These are phyloP conservation scores for Zootoca vivipara DNA, from an alignment of 2,113 vertebrate genomes.

Conservation along the genomic window DNA sequence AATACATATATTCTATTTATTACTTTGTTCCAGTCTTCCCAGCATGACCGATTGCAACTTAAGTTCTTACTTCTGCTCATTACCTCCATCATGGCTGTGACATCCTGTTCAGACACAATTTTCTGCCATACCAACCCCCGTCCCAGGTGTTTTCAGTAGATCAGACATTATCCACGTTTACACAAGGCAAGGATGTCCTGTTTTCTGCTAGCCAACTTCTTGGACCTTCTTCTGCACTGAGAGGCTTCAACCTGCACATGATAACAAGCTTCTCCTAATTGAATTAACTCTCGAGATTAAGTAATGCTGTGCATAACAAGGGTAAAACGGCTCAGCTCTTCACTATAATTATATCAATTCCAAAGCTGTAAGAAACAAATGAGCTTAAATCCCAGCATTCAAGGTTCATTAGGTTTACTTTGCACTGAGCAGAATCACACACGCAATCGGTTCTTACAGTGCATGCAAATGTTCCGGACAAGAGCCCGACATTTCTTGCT, in stretches of 20 bases:
- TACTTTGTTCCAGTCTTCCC: not conserved
- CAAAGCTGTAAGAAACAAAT: slow-evolving; percentile 59
- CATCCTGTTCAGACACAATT: not conserved
- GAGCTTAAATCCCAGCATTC: slow-evolving; percentile 49
- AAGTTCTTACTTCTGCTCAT: not conserved
- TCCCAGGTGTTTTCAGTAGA: not conserved
- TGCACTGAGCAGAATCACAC: slow-evolving; percentile 47
- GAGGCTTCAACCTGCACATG: slow-evolving; percentile 26
- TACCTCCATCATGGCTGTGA: not conserved
- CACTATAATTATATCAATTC: slow-evolving; percentile 60
- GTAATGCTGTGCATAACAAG: slow-evolving; percentile 52
- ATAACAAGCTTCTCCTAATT: slow-evolving; percentile 42
- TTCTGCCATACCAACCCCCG: too few species aligned
- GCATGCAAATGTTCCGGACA: slow-evolving; percentile 32
- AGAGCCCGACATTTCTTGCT: not conserved
- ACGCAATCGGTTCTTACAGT: slow-evolving; percentile 45
- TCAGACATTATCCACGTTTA: not conserved
- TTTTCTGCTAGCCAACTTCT: slow-evolving; percentile 6
- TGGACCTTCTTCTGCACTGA: slow-evolving; percentile 14
- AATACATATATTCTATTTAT: not conserved
- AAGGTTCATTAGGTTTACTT: slow-evolving; percentile 53
- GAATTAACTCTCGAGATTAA: slow-evolving; percentile 56
- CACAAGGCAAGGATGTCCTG: not conserved
- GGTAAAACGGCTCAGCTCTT: slow-evolving; percentile 49
- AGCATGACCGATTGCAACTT: not conserved